Evolutionary conservation across 2,113 vertebrate genomes (phyloP), one percentile per base, ranked within the genome.

Genomic region (Reinhardtius hippoglossoides): DNA sequence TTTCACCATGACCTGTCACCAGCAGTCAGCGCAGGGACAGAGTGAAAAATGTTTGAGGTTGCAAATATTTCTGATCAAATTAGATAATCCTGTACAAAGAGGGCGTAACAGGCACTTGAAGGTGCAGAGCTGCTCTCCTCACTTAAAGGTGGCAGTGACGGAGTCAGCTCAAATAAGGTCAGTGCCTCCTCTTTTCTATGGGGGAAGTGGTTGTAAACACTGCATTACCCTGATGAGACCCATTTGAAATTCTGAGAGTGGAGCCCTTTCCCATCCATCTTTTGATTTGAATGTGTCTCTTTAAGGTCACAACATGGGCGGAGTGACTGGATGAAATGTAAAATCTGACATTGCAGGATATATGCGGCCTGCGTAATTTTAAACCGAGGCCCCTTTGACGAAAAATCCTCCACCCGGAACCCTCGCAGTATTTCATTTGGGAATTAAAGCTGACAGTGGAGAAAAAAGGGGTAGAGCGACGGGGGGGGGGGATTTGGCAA

Each of bases 391-490:
- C 46, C 31, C 31, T 31, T 31, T 31, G 31, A 31, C 31, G 31
- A 31, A 31, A 5, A 31, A 31, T 27, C 31, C 31, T 31, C 31
- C 46, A 50, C 15, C 46, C 4, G 16, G 27, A 16, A 15, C 70
- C 42, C 57, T 80, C 16, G 1, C 42, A 14, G 61, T 81, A 58
- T 81, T 81, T 71, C 10, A 2, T 82, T 80, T 50, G 27, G 63
- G 85, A 81, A 87, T 83, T 63, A 77, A 79, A 88, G 84, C 76
- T 88, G 81, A 87, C 79, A 59, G 65, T 75, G 70, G 74, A 71
- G 74, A 42, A 67, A 67, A 67, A 0, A 57, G 71, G 50, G 20
- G 26, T 58, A 65, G 70, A 56, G 70, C 46, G 44, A 69, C 35
- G 55, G 80, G 82, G 62, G 55, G 80, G 82, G 62, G 76, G 50